Percentiles rank a stretch among this genome's conserved stretches.
Conservation (phyloP, 1,140 invertebrate genomes). For the Artemia franciscana region DNA sequence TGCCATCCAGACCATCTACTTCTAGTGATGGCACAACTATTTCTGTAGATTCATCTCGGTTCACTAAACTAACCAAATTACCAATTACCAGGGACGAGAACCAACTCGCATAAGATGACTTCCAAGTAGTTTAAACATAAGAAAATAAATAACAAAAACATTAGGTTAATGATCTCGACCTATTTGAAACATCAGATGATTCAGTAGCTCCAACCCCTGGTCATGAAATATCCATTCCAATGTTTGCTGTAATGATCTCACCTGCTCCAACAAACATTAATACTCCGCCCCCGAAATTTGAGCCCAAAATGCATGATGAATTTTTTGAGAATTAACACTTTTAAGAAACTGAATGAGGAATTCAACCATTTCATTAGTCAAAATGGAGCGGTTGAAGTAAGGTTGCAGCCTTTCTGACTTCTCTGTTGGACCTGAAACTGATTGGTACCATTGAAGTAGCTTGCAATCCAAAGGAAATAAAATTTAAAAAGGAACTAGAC, state of each 20-base stretch:
- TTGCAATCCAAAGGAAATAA: not conserved
- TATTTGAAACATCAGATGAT: not conserved
- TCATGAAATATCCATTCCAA: not conserved
- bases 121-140: not conserved
- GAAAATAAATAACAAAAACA: not conserved
- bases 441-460: not conserved
- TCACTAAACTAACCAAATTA: not conserved
- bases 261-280: not conserved
- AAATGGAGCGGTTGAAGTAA: not conserved
- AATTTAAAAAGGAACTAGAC: not conserved
- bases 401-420: not conserved
- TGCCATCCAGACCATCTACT: too few relatives aligned
- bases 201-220: not conserved
- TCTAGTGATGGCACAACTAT: not conserved
- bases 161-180: not conserved
- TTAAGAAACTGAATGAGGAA: not conserved
- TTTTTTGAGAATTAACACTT: not conserved
- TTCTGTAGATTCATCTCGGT: not conserved
- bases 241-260: not conserved
- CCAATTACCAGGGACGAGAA: too few relatives aligned
- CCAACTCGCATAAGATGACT: not conserved
- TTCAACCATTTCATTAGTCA: not conserved
- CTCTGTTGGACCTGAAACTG: not conserved
- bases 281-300: not conserved
- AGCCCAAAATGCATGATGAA: not conserved